These are phyloP conservation scores for Rhegmatorhina hoffmannsi DNA, from an alignment of 2,113 vertebrate genomes.

Conservation along the genomic window DNA sequence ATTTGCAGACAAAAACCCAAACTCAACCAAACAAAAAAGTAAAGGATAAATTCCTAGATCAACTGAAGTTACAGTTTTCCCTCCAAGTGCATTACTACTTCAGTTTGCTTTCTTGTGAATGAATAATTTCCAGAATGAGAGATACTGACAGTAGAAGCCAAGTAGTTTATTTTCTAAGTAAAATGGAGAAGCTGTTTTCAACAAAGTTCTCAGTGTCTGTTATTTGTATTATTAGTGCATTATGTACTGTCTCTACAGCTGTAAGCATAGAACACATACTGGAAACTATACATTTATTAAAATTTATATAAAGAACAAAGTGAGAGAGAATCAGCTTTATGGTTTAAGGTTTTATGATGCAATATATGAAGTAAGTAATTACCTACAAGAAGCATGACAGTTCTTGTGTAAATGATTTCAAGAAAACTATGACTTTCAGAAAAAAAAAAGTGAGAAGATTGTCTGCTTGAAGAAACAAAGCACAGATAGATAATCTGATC, in stretches of 20 bases:
- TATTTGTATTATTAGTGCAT: background rate
- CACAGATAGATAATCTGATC: background rate
- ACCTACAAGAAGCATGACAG: background rate
- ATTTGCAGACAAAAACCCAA: background rate
- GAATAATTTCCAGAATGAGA: background rate
- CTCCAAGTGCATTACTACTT: background rate
- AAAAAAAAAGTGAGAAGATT: background rate
- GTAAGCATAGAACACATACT: background rate
- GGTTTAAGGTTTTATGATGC: background rate
- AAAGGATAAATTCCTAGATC: background rate
- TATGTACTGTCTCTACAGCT: background rate
- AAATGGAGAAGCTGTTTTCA: background rate
- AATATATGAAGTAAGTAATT: background rate
- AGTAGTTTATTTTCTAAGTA: background rate
- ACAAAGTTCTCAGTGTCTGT: background rate
- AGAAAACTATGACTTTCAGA: background rate
- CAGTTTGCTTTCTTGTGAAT: background rate
- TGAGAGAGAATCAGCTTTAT: background rate
- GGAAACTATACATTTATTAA: background rate
- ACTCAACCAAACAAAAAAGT: background rate
- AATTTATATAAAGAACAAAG: background rate
- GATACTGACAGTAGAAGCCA: background rate
- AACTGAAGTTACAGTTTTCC: background rate
- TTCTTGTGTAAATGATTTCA: fast-evolving
- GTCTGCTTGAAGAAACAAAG: background rate